phyloP scores from a whole-genome alignment of 2,888 invertebrate species.

The Eupithecia exiguata region DNA sequence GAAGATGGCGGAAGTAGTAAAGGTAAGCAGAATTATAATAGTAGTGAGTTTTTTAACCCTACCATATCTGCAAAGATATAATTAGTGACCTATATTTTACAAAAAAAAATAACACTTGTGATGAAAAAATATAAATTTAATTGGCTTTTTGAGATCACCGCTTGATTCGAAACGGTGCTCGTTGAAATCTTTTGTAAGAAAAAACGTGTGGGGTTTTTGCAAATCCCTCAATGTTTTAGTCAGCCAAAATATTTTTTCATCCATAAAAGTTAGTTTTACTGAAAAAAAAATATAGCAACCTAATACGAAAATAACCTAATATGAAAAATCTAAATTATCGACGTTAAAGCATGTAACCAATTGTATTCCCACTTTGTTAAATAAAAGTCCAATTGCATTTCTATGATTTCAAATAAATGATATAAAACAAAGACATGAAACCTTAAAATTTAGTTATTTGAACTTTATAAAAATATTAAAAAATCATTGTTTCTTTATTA shows the following conservation, averaged over 20 bases:
- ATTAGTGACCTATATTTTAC: too few species aligned
- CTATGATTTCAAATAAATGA: too few species aligned
- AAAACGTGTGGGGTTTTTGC: background rate
- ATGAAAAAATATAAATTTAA: background rate
- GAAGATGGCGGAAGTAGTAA: slow-evolving; percentile 81
- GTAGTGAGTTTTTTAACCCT: background rate
- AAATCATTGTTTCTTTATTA: too few species aligned
- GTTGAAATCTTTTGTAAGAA: slow-evolving; percentile 28
- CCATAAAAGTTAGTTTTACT: background rate
- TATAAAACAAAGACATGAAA: too few species aligned
- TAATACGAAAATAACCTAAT: too few species aligned
- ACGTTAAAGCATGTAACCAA: too few species aligned
- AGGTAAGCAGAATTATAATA: slow-evolving; percentile 55
- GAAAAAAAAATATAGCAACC: background rate
- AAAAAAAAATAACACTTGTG: too few species aligned
- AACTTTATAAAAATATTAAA: too few species aligned
- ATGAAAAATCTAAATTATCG: too few species aligned
- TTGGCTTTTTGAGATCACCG: background rate
- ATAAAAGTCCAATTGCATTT: too few species aligned
- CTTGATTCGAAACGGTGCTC: slow-evolving; percentile 9
- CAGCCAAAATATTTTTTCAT: background rate
- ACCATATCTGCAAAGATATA: background rate
- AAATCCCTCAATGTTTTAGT: background rate
- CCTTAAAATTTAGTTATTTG: too few species aligned
- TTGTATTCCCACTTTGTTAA: too few species aligned